phyloP scores from a whole-genome alignment of 2,797 vertebrate species.

The Muraenolepis orangiensis region DNA sequence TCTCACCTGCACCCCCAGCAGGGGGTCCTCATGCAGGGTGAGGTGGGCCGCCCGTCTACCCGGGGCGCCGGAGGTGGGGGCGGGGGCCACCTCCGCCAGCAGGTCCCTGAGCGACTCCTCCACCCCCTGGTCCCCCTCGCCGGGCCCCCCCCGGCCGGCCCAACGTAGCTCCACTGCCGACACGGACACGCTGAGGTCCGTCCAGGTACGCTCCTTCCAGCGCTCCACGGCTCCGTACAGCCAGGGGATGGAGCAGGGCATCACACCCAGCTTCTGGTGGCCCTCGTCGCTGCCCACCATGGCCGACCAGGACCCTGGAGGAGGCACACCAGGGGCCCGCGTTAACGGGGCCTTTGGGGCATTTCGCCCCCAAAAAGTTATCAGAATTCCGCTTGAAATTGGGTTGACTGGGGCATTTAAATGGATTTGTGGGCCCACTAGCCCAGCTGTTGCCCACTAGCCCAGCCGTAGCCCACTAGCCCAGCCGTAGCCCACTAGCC shows the following conservation, averaged over 20 bases:
- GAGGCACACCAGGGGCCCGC: not conserved
- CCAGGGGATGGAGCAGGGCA: conserved; percentile 97
- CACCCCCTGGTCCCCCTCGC: conserved; percentile 46
- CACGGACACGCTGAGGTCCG: conserved; percentile 89
- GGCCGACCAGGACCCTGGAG: conserved; percentile 90
- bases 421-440: too few relatives aligned
- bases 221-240: conserved; percentile 94
- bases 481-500: too few relatives aligned
- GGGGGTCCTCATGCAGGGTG: conserved; percentile 88
- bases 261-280: conserved; percentile 86
- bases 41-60: conserved; percentile 87
- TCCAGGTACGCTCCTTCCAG: conserved; percentile 91
- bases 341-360: too few relatives aligned
- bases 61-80: conserved; percentile 77
- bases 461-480: too few relatives aligned
- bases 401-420: too few relatives aligned
- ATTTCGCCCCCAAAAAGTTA: too few relatives aligned
- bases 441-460: too few relatives aligned
- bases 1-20: conserved; percentile 89
- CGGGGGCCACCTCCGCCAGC: conserved; percentile 82
- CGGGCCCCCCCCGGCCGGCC: conserved; percentile 50
- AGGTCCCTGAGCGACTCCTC: conserved; percentile 92
- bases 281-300: conserved; percentile 93
- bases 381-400: too few relatives aligned
- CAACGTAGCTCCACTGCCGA: conserved; percentile 95